phyloP scores from a whole-genome alignment of 2,797 vertebrate species.

The Pogoniulus pusillus region DNA sequence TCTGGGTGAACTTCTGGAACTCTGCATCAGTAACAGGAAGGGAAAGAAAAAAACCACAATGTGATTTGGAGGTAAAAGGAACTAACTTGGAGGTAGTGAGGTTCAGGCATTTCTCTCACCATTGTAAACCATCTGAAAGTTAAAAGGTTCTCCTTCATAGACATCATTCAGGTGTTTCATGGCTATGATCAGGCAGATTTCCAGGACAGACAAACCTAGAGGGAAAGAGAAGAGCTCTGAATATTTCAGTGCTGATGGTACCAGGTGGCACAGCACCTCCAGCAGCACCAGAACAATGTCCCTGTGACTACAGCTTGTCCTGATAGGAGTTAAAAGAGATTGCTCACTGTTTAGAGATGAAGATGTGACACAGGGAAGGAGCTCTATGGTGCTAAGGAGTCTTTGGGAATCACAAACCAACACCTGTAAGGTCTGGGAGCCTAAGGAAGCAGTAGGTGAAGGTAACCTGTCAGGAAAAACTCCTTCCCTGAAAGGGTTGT shows the following conservation, averaged over 20 bases:
- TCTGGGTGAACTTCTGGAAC: constrained; percentile 96
- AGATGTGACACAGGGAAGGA: background rate
- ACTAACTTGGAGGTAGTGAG: fast-evolving
- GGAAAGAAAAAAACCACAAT: too few relatives aligned
- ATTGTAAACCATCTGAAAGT: constrained; percentile 98
- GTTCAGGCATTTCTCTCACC: constrained; percentile 73
- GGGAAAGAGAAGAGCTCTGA: background rate
- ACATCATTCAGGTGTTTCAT: constrained; percentile 97
- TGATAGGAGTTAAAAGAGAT: fast-evolving
- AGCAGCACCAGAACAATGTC: background rate
- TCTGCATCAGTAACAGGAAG: constrained; percentile 71
- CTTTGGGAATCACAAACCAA: background rate
- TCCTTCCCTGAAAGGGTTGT: too few relatives aligned
- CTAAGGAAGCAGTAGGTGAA: background rate
- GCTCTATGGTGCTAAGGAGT: fast-evolving
- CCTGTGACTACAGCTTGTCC: fast-evolving
- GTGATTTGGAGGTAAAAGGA: background rate
- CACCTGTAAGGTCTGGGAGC: background rate
- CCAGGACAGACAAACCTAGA: constrained; percentile 91
- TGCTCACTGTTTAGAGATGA: background rate
- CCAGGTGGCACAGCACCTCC: fast-evolving
- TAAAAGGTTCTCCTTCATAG: constrained; percentile 95
- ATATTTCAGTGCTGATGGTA: fast-evolving
- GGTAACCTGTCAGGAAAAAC: too few relatives aligned
- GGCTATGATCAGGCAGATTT: constrained; percentile 94